Evolutionary conservation across 2,888 invertebrate genomes (phyloP), one percentile per base, ranked within the genome.

Genomic region (Epistrophe grossulariae): DNA sequence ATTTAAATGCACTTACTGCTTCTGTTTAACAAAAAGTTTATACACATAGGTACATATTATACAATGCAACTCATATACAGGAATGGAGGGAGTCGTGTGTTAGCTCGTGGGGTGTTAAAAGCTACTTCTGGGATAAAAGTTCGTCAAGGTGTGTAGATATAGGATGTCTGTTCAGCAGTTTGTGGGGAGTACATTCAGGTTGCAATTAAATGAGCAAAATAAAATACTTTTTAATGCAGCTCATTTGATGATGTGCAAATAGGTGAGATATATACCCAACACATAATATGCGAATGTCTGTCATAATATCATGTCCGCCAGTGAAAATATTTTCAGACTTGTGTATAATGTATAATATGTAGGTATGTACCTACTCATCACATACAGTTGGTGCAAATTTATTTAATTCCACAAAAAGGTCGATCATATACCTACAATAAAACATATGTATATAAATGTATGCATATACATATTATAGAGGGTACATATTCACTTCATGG

Each of bases 241-340:
- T 76, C 79, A 83, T 87, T 87, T 83, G 82, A 83, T 82, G 87
- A 83, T 83, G 71, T 82, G 82, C 57, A 76, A 87, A 87, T 57
- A 52, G 17, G 19, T 35, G 15, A 31, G 52, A 13, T 55, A 13
- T 55, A 28, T 15, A 50, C 5, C n/a, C n/a, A n/a, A 24, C 3
- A 24, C 24, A 24, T 24, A 24, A 24, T 1, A 62, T 40, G 13
- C 15, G 15, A 38, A 55, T 81, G 45, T 35, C 52, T 38, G 87
- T 66, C 74, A 24, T 24, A 24, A 74, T 45, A 59, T 17, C 35
- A 40, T 31, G 55, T 52, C 45, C 45, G 60, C 45, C n/a, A 52
- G 19, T 35, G 43, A 15, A 15, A 71, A 59, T 35, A 38, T 55
- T 55, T 55, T 31, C 28, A 31, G 8, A 31, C 28, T 7, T 35